Base-by-base conservation (phyloP, 2,888 invertebrate genomes). In the Sminthurinus aureus region DNA sequence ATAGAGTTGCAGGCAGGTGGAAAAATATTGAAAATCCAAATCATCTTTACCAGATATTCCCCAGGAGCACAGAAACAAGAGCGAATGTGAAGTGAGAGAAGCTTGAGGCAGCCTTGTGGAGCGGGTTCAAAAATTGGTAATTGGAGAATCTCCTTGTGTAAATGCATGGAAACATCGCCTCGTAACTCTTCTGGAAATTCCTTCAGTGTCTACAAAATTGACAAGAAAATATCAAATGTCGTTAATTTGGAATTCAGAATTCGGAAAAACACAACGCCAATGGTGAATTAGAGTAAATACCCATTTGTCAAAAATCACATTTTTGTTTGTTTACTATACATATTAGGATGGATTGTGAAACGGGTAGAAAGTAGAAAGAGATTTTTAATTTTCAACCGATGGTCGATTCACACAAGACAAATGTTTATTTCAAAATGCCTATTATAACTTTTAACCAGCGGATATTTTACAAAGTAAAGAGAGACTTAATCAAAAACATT, bases 41-140 rank as follows among this genome's bases (percentile, higher is more conserved):
- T 71, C 11, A 20, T n/a, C 67, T 22, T n/a, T 22, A 98, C 95
- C 76, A 98, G 93, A 90, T 95, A 98, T 90, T 98, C 98, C 84
- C 98, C 98, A 4, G 98, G 98, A 13, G 98, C 98, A 90, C 98
- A 98, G 91, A 98, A 98, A 91, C 97, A 97, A 89, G 96, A 95
- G 89, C 96, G 93, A 89, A 98, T 97, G 90, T 97, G 97, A 86
- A 97, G 92, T 0, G 98, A 97, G 81, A 98, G 93, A 81, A 97
- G 92, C 91, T 98, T 98, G 80, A 98, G 92, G 90, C 98, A 98
- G 66, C 98, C 98, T 91, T 97, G 97, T 3, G 97, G 97, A 18
- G 98, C 97, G 3, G 95, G 93, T 90, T 97, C 97, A 91, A 98
- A 98, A 91, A 98, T 96, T 66, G 98, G 97, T 87, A 98, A 92